phyloP scores from a whole-genome alignment of 2,797 vertebrate species.

The Lemur catta region DNA sequence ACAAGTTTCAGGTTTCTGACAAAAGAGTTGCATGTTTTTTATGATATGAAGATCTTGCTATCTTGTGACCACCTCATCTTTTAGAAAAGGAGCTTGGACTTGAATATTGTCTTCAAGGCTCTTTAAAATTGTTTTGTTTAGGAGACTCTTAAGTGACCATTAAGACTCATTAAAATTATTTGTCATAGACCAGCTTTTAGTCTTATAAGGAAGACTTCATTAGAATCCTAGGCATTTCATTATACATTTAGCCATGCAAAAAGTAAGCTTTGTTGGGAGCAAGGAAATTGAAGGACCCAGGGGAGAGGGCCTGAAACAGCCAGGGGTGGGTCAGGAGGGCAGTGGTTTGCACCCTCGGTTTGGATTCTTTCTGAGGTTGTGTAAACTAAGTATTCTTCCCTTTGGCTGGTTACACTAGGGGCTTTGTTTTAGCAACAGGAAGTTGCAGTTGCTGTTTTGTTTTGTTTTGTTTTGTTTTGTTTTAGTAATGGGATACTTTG shows the following conservation, averaged over 20 bases:
- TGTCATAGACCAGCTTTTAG: neutral
- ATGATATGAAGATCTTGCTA: neutral
- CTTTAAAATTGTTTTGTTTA: constrained; percentile 10
- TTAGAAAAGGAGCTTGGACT: neutral
- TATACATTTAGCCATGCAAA: neutral
- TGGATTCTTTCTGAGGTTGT: neutral
- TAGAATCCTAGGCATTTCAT: neutral
- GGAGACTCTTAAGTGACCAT: neutral
- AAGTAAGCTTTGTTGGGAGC: neutral
- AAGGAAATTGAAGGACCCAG: neutral
- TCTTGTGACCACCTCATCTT: neutral
- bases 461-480: constrained; percentile 39
- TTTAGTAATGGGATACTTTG: neutral
- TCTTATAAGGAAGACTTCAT: neutral
- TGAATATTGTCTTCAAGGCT: neutral
- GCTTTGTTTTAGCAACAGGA: neutral
- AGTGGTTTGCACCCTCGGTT: neutral
- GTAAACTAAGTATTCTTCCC: neutral
- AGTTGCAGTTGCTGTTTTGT: neutral
- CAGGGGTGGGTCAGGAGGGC: neutral
- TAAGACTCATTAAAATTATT: neutral
- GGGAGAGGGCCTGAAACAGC: neutral
- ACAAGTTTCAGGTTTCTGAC: neutral
- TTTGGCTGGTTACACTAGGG: neutral
- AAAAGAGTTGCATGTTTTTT: neutral